Percentiles rank a stretch among this genome's conserved stretches.
Conservation (phyloP, 2,113 vertebrate species). For the Ahaetulla prasina region DNA sequence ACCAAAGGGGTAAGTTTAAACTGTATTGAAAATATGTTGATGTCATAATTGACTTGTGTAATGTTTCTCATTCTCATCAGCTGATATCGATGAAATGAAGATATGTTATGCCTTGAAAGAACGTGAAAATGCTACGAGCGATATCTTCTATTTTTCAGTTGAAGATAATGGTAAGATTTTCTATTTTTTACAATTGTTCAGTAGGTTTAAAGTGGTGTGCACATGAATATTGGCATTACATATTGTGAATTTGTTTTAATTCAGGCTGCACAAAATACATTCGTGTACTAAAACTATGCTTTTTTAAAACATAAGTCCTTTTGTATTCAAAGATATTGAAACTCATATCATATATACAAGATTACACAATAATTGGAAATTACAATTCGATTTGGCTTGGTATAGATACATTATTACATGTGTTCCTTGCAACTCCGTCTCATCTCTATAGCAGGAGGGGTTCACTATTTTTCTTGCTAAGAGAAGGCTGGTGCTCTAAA, state of each 20-base stretch:
- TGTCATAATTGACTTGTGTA: neutral
- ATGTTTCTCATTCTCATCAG: constrained; percentile 52
- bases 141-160: constrained; percentile 82
- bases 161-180: constrained; percentile 78
- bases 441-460: neutral
- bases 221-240: neutral
- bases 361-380: neutral
- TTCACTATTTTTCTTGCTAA: neutral
- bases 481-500: neutral
- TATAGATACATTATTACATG: neutral
- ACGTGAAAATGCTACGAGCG: constrained; percentile 75
- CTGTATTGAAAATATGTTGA: neutral
- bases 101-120: constrained; percentile 78
- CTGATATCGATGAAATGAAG: constrained; percentile 82
- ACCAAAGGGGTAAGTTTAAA: neutral
- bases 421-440: neutral
- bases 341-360: neutral
- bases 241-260: neutral
- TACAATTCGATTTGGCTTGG: neutral
- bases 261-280: neutral
- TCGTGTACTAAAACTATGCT: neutral
- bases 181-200: neutral
- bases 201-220: neutral
- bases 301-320: neutral
- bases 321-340: neutral